Base-by-base conservation (phyloP, 2,888 invertebrate genomes). In the Diarsia mendica region DNA sequence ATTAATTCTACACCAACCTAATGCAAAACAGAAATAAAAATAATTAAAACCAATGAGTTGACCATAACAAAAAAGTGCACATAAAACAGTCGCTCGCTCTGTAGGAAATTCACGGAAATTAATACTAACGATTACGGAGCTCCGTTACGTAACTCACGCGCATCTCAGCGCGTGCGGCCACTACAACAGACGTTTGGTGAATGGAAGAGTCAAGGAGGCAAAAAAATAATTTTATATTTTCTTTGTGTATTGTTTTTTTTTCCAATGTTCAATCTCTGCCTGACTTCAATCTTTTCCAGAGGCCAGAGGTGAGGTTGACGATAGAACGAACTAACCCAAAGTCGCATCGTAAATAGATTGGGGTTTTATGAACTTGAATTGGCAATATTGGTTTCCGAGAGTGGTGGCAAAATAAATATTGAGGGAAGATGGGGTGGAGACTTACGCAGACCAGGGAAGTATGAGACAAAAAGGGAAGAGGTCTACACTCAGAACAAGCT, bases 91-190 rank as follows among this genome's bases (percentile, higher is more conserved):
- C 80, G 87, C 48, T 66, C 76, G 79, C 60, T 71, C 72, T 75
- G 82, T 88, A 88, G 87, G 81, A 89, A 92, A 92, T 89, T 91
- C 85, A 91, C 91, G 93, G 93, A 94, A 94, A 93, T 93, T 92
- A 92, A 90, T 89, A 88, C 86, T 83, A 86, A 87, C 89, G 88
- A 91, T 93, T 92, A 90, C 92, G 89, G 88, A 87, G 77, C 75
- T 73, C 68, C 46, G 76, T 95, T 93, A 89, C 75, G 88, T 85
- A 94, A 94, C 88, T 77, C 88, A 86, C 88, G 92, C 91, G 90
- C 94, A 93, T 93, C 93, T 92, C 79, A 83, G 33, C 74, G 78
- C 77, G 70, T 72, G 74, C 77, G 80, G 69, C 68, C 68, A 60
- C 49, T 67, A 44, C 74, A 68, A 67, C 11, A 33, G 73, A 83